These are phyloP conservation scores for Gallinago media DNA, from an alignment of 2,113 vertebrate genomes.

Conservation along the genomic window DNA sequence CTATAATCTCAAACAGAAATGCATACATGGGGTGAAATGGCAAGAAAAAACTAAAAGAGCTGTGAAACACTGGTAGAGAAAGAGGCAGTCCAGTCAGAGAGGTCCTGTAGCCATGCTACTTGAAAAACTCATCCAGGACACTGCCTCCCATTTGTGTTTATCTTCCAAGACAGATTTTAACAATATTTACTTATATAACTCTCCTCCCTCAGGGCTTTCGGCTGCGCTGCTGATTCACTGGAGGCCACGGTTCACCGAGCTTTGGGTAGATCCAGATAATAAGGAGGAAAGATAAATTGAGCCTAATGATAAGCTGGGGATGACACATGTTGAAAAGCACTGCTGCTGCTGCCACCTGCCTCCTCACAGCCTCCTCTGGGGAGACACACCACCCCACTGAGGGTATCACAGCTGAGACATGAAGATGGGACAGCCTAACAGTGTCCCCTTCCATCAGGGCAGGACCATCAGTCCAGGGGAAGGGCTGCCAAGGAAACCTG, in stretches of 20 bases:
- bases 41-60: not conserved
- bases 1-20: not conserved
- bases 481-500: not conserved
- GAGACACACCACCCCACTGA: rapidly evolving
- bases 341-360: not conserved
- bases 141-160: not conserved
- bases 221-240: not conserved
- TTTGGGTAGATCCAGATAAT: not conserved
- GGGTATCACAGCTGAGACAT: not conserved
- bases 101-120: not conserved
- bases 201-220: not conserved
- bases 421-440: not conserved
- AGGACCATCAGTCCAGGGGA: not conserved
- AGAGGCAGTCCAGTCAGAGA: not conserved
- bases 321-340: not conserved
- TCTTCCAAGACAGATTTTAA: not conserved
- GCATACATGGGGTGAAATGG: not conserved
- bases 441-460: not conserved
- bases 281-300: not conserved
- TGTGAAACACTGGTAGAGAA: not conserved
- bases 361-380: not conserved
- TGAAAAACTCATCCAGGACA: not conserved
- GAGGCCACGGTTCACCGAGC: not conserved
- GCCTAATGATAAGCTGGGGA: not conserved
- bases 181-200: not conserved